These are phyloP conservation scores for Rhegmatorhina hoffmannsi DNA, from an alignment of 2,113 vertebrate genomes.

Conservation along the genomic window DNA sequence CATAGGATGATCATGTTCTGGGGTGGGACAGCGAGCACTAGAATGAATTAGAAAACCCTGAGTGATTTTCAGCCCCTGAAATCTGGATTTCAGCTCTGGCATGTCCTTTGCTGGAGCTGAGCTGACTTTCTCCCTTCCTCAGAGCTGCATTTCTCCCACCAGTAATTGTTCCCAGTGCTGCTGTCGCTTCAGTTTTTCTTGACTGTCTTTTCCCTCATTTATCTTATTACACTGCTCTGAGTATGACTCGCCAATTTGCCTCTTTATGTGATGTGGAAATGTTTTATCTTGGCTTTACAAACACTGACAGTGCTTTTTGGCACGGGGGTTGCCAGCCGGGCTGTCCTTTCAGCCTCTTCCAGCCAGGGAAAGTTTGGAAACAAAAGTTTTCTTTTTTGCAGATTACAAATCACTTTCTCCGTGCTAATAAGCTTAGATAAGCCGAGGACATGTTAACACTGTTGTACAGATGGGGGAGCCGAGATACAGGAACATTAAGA, in stretches of 20 bases:
- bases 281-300: constrained; percentile 43
- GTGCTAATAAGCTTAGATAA: constrained; percentile 54
- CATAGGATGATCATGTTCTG: not conserved
- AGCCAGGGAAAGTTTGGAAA: not conserved
- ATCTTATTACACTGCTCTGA: constrained; percentile 33
- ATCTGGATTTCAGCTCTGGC: not conserved
- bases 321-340: not conserved
- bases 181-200: constrained; percentile 16
- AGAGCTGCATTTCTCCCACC: constrained; percentile 5
- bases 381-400: constrained; percentile 30
- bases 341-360: not conserved
- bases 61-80: not conserved
- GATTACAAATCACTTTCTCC: constrained; percentile 20
- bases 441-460: constrained; percentile 34
- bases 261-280: constrained; percentile 38
- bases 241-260: constrained; percentile 66
- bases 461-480: constrained; percentile 57
- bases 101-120: not conserved
- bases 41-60: not conserved
- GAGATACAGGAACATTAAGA: constrained; percentile 11
- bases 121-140: not conserved
- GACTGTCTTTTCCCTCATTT: constrained; percentile 35
- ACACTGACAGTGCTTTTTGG: constrained; percentile 11
- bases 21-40: not conserved
- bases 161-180: constrained; percentile 5